Base-by-base conservation (phyloP, 2,797 vertebrate genomes). In the Ateles fusciceps region DNA sequence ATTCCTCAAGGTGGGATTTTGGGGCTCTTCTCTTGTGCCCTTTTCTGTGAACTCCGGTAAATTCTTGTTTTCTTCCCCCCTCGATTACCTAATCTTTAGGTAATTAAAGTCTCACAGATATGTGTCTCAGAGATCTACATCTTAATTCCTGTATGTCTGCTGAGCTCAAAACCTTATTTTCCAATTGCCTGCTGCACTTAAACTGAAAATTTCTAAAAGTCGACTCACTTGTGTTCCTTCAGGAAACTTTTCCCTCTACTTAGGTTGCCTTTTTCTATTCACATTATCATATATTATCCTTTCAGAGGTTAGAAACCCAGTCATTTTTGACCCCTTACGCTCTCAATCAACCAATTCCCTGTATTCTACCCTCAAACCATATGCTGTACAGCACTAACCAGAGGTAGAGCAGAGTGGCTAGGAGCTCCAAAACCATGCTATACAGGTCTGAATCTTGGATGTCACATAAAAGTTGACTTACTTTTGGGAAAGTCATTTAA, bases 51-150 rank as follows among this genome's bases (percentile, higher is more conserved):
- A 86, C 33, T 81, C 33, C 39, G 36, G 44, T 57, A 85, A 85
- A 85, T 52, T 55, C 48, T 55, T 21, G 33, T 30, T n/a, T 33
- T n/a, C 21, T 11, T 30, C 36, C 4, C 4, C 61, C 28, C 39
- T 59, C 28, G 84, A 89, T 95, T 46, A 95, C n/a, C 22, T 91
- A 79, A 94, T 68, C 64, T 96, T 94, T 52, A 89, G 91, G 15
- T 64, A 61, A 61, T 61, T 61, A 64, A 64, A 33, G 14, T 64
- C 61, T 64, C 61, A 64, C 13, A 64, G 61, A 8, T 64, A 64
- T 7, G 2, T 64, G 61, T 33, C 61, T 64, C 61, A 64, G 61
- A 90, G 89, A 94, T 79, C 71, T 64, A 71, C 36, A 87, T 48
- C 22, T 75, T 88, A 87, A 71, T 89, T 93, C 17, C 24, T 95